phyloP scores from a whole-genome alignment of 2,113 vertebrate species.

The Hippocampus guttulatus region DNA sequence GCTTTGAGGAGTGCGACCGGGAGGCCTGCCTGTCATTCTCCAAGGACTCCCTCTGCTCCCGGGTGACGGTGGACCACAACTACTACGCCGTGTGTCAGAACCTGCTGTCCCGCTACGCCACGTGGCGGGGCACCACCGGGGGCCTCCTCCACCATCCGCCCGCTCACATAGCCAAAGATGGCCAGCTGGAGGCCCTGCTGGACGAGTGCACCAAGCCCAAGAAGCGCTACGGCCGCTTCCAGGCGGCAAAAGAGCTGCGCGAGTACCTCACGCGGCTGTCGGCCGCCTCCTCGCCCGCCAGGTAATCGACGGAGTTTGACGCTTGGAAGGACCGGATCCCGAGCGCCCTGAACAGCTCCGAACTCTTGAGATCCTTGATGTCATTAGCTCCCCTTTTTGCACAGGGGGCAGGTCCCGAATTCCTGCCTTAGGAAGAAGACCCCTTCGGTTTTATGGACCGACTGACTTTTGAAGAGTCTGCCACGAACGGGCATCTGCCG shows the following conservation, averaged over 20 bases:
- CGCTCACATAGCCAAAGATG: constrained; percentile 85
- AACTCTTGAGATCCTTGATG: constrained; percentile 60
- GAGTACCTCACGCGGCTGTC: constrained; percentile 89
- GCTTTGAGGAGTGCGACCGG: constrained; percentile 94
- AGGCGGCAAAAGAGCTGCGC: constrained; percentile 88
- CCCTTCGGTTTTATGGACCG: neutral
- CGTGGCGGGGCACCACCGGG: constrained; percentile 92
- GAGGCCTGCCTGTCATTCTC: constrained; percentile 98
- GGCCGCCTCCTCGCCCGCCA: constrained; percentile 73
- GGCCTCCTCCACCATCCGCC: constrained; percentile 95
- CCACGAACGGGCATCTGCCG: constrained; percentile 37
- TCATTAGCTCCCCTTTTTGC: constrained; percentile 48
- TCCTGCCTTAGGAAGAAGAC: constrained; percentile 44
- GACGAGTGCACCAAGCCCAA: constrained; percentile 96
- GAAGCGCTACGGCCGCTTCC: constrained; percentile 88
- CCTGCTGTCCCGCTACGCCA: constrained; percentile 90
- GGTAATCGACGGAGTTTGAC: constrained; percentile 77
- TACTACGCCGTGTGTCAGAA: constrained; percentile 98
- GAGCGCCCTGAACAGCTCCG: constrained; percentile 25
- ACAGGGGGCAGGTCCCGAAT: constrained; percentile 31
- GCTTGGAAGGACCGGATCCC: constrained; percentile 42
- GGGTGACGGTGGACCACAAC: constrained; percentile 96
- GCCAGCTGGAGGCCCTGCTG: constrained; percentile 86
- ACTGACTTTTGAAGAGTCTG: constrained; percentile 40
- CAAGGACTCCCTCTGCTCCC: constrained; percentile 91